Evolutionary conservation across 2,113 vertebrate species (phyloP), one percentile per base, ranked within the genome.

Genomic region (Lynx canadensis): DNA sequence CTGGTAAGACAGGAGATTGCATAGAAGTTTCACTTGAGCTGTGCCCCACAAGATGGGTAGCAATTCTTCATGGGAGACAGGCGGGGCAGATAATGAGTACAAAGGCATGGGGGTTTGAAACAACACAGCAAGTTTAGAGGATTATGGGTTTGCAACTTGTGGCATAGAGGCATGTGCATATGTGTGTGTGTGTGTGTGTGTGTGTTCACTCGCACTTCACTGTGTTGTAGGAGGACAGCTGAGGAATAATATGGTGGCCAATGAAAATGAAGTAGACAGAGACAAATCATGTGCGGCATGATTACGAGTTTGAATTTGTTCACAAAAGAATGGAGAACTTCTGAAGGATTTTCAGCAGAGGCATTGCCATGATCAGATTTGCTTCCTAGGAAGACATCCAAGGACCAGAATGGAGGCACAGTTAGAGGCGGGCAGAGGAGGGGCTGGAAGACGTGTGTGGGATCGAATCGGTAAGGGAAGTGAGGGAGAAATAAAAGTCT

Each of bases 131-230:
- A 3, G 66, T 27, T 69, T 15, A 63, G 27, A 50, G 33, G 48
- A n/a, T 27, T 19, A 6, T 19, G 23, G 36, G 11, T 31, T 88
- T 89, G 48, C 3, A 78, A 10, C 33, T 84, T 38, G 23, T 71
- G 31, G 36, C 31, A 33, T 38, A 36, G 36, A 19, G 23, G 31
- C 45, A 15, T 36, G 36, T 27, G 13, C 13, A 8, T 18, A 36
- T 68, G 69, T 14, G 74, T 15, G 4, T 19, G 29, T 23, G 21
- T 60, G 48, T 41, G 60, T 41, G 9, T 15, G n/a, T 36, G 0
- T 5, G 11, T 1, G 7, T 60, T 7, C 57, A 60, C 29, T 16
- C 0, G 4, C 50, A 38, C 0, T 31, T 36, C 29, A 45, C 45
- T 50, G n/a, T 55, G n/a, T 33, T 63, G 18, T 36, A 48, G 36